Conservation (phyloP, 2,888 invertebrate species). For the Homarus gammarus region DNA sequence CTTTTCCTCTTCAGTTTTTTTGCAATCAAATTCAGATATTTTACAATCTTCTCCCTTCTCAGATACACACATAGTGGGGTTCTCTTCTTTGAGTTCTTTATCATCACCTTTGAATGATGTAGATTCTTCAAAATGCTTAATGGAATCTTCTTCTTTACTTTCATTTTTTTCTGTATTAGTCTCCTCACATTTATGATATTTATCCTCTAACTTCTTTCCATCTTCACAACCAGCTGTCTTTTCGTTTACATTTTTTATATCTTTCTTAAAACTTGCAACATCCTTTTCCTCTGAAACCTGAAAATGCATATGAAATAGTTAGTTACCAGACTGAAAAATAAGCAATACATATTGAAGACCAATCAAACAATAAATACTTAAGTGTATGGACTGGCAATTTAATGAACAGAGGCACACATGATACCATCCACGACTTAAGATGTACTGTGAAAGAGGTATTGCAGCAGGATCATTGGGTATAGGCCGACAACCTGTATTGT, state of each 20-base stretch:
- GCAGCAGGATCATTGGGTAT: too few relatives aligned
- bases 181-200: not conserved
- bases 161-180: not conserved
- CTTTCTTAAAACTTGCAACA: not conserved
- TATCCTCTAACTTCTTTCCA: not conserved
- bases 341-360: too few relatives aligned
- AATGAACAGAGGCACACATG: too few relatives aligned
- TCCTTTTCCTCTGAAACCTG: not conserved
- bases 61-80: not conserved
- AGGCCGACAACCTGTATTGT: too few relatives aligned
- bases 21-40: not conserved
- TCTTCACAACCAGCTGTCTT: not conserved
- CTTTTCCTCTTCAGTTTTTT: constrained; percentile 6
- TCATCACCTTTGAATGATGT: constrained; percentile 15
- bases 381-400: too few relatives aligned
- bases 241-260: not conserved
- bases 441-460: too few relatives aligned
- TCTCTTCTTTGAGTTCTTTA: constrained; percentile 12
- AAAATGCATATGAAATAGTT: too few relatives aligned
- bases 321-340: too few relatives aligned
- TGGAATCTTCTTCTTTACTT: not conserved
- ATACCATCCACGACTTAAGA: too few relatives aligned
- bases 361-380: too few relatives aligned
- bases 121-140: not conserved
- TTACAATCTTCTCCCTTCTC: not conserved